These are phyloP conservation scores for Dipodomys ordii DNA, from an alignment of 2,113 vertebrate genomes.

Conservation along the genomic window DNA sequence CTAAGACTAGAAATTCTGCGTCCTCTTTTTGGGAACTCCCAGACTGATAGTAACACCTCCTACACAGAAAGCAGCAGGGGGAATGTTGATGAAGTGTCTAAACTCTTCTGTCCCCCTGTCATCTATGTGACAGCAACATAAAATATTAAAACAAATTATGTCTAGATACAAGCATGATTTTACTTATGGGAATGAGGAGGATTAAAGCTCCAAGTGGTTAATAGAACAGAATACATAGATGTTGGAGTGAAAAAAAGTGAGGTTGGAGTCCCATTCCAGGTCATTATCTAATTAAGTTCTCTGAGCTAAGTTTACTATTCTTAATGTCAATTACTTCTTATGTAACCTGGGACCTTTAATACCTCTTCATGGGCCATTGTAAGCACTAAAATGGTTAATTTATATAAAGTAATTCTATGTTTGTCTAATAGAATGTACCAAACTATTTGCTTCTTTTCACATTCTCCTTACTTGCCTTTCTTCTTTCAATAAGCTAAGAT, in stretches of 20 bases:
- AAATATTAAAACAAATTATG: not conserved
- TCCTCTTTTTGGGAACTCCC: not conserved
- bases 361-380: not conserved
- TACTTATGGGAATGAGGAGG: not conserved
- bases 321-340: not conserved
- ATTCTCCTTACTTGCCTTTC: not conserved
- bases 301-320: not conserved
- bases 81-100: not conserved
- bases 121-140: not conserved
- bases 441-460: not conserved
- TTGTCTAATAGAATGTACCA: not conserved
- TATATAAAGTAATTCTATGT: not conserved
- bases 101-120: not conserved
- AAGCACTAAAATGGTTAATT: not conserved
- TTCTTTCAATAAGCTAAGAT: not conserved
- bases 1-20: not conserved
- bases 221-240: not conserved
- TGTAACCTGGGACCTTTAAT: not conserved
- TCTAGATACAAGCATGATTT: not conserved
- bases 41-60: not conserved
- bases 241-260: not conserved
- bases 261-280: not conserved
- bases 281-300: not conserved
- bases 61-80: not conserved
- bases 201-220: not conserved